phyloP scores from a whole-genome alignment of 2,888 invertebrate genomes.

The Hoplodrina blanda region DNA sequence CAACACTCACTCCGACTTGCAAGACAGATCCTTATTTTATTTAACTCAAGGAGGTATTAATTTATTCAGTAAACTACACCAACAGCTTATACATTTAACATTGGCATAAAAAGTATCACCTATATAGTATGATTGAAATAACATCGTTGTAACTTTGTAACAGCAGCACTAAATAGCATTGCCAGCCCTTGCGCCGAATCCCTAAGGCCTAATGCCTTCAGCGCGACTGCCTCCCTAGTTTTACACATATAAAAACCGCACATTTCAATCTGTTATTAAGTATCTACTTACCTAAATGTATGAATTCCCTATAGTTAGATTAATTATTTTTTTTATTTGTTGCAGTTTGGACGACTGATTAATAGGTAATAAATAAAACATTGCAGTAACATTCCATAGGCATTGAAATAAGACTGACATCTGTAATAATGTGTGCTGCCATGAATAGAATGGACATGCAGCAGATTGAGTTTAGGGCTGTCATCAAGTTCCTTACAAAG shows the following conservation, averaged over 20 bases:
- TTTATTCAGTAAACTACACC: not conserved
- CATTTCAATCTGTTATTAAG: too few relatives aligned
- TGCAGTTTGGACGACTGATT: constrained; percentile 13
- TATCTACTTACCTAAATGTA: too few relatives aligned
- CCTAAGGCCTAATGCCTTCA: too few relatives aligned
- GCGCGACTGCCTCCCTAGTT: too few relatives aligned
- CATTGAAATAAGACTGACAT: not conserved
- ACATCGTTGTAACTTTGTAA: not conserved
- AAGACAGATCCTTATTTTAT: not conserved
- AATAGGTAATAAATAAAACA: not conserved
- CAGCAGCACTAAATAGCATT: not conserved
- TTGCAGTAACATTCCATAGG: not conserved
- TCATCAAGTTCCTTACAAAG: constrained; percentile 62
- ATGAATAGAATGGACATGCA: constrained; percentile 47
- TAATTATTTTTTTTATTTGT: constrained; percentile 2
- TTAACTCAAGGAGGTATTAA: not conserved
- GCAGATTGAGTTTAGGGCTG: constrained; percentile 53
- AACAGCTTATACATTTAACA: too few relatives aligned
- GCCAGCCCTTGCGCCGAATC: not conserved
- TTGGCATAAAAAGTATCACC: too few relatives aligned
- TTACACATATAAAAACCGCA: too few relatives aligned
- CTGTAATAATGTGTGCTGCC: constrained; percentile 24
- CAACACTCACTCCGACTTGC: not conserved
- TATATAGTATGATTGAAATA: too few relatives aligned
- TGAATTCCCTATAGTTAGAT: not conserved